phyloP scores from a whole-genome alignment of 2,888 invertebrate genomes.

The Strigamia crassipes region DNA sequence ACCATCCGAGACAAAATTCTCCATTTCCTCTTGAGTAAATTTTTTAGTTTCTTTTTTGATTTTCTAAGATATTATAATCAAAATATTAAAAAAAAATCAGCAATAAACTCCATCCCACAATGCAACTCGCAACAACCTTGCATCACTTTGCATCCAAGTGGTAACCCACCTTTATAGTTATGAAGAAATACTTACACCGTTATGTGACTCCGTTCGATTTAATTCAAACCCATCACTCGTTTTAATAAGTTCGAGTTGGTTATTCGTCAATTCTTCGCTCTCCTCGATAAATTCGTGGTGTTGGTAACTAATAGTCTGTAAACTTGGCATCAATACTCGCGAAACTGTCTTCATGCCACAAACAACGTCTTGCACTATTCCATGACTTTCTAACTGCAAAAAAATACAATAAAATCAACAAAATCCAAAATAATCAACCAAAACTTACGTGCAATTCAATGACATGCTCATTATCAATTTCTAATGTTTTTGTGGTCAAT shows the following conservation, averaged over 20 bases:
- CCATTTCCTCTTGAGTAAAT: background rate
- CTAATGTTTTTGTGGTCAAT: background rate
- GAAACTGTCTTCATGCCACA: background rate
- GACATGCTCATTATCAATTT: background rate
- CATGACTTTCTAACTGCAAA: constrained; percentile 2
- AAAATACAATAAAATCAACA: background rate
- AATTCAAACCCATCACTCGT: background rate
- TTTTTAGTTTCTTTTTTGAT: background rate
- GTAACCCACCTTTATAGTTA: background rate
- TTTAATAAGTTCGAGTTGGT: constrained; percentile 1
- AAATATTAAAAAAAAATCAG: background rate
- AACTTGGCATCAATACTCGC: background rate
- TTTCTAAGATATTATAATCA: background rate
- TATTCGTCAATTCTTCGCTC: background rate
- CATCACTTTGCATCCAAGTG: too few relatives aligned
- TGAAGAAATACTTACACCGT: background rate
- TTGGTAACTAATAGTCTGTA: background rate
- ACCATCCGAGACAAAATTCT: background rate
- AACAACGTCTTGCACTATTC: background rate
- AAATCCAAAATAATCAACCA: background rate
- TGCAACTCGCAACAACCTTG: too few relatives aligned
- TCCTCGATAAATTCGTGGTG: background rate
- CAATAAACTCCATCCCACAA: too few relatives aligned
- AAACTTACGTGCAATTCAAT: background rate
- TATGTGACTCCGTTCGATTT: background rate